phyloP scores from a whole-genome alignment of 2,888 invertebrate genomes.

The Lasioglossum villosulum region DNA sequence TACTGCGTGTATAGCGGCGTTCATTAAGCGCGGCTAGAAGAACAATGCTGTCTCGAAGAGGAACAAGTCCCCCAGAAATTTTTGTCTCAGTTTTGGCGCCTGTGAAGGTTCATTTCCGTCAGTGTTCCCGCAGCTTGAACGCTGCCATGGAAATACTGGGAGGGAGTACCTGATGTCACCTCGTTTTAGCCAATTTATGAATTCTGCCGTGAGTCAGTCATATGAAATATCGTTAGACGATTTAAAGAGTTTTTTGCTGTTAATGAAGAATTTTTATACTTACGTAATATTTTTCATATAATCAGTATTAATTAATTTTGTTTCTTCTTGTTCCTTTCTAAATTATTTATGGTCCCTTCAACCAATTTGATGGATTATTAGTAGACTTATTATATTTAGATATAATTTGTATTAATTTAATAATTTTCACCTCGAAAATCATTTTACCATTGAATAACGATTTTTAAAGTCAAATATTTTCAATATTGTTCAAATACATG shows the following conservation, averaged over 20 bases:
- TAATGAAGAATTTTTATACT: background rate
- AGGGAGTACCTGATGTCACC: slow-evolving; percentile 56
- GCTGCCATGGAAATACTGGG: slow-evolving; percentile 40
- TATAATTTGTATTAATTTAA: background rate
- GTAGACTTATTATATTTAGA: background rate
- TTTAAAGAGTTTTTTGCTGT: background rate
- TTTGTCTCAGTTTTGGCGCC: slow-evolving; percentile 55
- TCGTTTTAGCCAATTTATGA: background rate
- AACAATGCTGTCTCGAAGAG: slow-evolving; percentile 56
- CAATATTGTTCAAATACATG: background rate
- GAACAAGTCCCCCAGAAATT: slow-evolving; percentile 45
- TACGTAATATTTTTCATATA: background rate
- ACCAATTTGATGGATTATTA: background rate
- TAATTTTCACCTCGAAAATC: background rate
- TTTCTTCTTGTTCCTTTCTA: background rate
- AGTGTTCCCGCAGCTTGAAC: slow-evolving; percentile 52
- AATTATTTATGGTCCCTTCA: background rate
- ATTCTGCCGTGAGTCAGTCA: background rate
- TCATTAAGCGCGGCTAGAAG: slow-evolving; percentile 44
- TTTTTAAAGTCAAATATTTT: no score
- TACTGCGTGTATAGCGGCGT: slow-evolving; percentile 29
- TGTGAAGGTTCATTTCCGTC: slow-evolving; percentile 68
- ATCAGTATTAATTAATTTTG: background rate
- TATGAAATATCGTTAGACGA: background rate
- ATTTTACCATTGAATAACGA: background rate